Evolutionary conservation across 2,888 invertebrate genomes (phyloP), one percentile per base, ranked within the genome.

Genomic region (Lasioglossum figueresi): DNA sequence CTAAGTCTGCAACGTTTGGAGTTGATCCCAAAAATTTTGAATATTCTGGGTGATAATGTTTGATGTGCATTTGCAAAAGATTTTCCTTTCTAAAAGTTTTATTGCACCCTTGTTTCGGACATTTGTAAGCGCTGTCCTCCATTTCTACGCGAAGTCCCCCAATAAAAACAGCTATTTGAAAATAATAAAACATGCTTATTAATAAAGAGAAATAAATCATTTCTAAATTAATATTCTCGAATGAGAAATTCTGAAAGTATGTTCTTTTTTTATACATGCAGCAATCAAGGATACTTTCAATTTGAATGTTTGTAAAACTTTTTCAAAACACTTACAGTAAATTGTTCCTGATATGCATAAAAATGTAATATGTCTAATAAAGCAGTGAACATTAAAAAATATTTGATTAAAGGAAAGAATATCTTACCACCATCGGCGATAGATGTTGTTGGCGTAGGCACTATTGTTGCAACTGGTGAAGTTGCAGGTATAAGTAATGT

Each of bases 1-100:
- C 98, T 84, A 98, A 95, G 94, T 98, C 98, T 34, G 98, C 96
- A 81, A 98, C 98, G 95, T 98, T 98, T 0, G 98, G 98, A 0
- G 98, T 98, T 0, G 96, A 96, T 4, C 98, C 98, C 88, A 98
- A 95, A 94, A 97, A 96, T 94, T 97, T 97, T 2, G 96, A 96
- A 83, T 97, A 96, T 88, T 98, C 98, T 2, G 97, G 96, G 95
- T 99, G 99, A 95, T 99, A 99, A 94, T 99, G 99, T 93, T 99
- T 99, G 68, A 99, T 97, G 94, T 99, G 99, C 97, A 98, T 99
- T 95, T 98, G 97, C 14, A 99, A 95, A 76, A 99, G 96, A 87
- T 98, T 98, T 93, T 98, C 98, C 93, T 98, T 98, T 8, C 99
- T 96, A 94, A 99, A 99, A 91, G 97, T 97, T 95, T 99, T 99